These are phyloP conservation scores for Muraenolepis orangiensis DNA, from an alignment of 2,797 vertebrate genomes.

Conservation along the genomic window DNA sequence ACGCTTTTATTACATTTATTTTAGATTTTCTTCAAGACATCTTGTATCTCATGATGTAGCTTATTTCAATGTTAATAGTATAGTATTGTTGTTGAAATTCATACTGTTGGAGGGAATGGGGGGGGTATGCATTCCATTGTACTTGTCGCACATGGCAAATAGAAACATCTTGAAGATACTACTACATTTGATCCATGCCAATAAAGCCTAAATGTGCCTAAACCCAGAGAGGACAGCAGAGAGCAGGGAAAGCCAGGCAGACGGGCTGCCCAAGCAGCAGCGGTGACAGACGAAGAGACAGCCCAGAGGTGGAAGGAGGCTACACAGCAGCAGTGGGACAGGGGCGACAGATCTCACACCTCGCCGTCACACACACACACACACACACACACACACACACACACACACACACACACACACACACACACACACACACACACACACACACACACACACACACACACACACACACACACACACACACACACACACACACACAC, in stretches of 20 bases:
- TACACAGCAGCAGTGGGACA: conserved; percentile 36
- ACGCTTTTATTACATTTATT: too few relatives aligned
- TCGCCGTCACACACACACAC: conserved; percentile 39
- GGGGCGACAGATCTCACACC: conserved; percentile 64
- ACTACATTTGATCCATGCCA: background rate
- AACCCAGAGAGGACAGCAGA: background rate
- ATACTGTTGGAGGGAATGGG: too few relatives aligned
- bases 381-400: conserved; percentile 15
- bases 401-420: background rate
- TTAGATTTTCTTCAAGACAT: too few relatives aligned
- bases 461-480: too few relatives aligned
- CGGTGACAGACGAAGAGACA: background rate
- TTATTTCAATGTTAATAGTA: too few relatives aligned
- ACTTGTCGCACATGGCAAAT: too few relatives aligned
- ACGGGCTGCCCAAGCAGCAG: background rate
- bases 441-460: too few relatives aligned
- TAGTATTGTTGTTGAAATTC: too few relatives aligned
- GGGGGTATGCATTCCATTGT: too few relatives aligned
- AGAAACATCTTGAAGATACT: too few relatives aligned
- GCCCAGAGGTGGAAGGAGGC: conserved; percentile 4
- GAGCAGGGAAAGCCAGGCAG: background rate
- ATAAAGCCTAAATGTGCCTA: background rate
- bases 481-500: too few relatives aligned
- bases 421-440: background rate
- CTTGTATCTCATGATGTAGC: too few relatives aligned